Conservation (phyloP, 2,888 invertebrate genomes). For the Microplitis manilae region DNA sequence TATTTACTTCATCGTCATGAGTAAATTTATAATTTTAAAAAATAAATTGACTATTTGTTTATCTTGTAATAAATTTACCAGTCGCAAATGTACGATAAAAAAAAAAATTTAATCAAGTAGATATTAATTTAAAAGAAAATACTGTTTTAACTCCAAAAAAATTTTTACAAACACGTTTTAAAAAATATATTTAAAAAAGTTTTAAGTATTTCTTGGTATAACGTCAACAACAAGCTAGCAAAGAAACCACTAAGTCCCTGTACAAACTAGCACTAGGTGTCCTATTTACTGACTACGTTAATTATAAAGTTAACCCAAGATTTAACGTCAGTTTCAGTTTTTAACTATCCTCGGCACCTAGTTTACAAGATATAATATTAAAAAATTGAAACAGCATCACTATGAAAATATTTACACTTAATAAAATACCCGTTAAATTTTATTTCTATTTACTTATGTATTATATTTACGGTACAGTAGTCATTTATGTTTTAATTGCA, state of each 20-base stretch:
- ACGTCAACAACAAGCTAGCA: slow-evolving; percentile 1
- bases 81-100: no score
- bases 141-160: not conserved
- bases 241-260: slow-evolving; percentile 34
- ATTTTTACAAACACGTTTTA: not conserved
- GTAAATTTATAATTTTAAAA: no score
- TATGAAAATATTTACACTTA: not conserved
- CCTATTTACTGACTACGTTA: slow-evolving; percentile 63
- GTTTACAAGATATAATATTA: not conserved
- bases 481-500: slow-evolving; percentile 50
- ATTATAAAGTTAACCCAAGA: slow-evolving; percentile 62
- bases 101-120: no score
- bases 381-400: not conserved
- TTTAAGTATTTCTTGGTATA: not conserved
- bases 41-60: no score
- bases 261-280: slow-evolving; percentile 54
- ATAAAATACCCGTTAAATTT: not conserved
- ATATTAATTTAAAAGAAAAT: not conserved
- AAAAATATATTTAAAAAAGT: not conserved
- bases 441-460: not conserved
- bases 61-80: no score
- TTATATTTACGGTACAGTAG: not conserved
- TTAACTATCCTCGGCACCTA: not conserved
- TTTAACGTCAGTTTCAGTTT: slow-evolving; percentile 1
- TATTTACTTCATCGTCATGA: no score